These are phyloP conservation scores for Mugil cephalus DNA, from an alignment of 2,113 vertebrate genomes.

Conservation along the genomic window DNA sequence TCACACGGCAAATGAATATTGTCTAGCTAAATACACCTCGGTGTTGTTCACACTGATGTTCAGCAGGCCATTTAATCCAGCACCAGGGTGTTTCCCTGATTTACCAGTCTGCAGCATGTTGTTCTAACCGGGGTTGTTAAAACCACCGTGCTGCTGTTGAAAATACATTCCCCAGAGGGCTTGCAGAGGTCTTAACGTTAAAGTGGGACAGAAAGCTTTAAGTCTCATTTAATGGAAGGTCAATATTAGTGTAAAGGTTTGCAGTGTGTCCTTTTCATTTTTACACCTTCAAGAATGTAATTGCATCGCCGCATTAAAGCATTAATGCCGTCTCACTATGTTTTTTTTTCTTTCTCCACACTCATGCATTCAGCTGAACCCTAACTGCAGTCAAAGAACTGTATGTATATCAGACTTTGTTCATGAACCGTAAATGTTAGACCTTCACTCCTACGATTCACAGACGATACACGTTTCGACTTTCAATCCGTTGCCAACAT, in stretches of 20 bases:
- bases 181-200: constrained; percentile 45
- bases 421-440: constrained; percentile 4
- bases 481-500: too few relatives aligned
- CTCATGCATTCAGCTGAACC: constrained; percentile 23
- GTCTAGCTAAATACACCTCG: constrained; percentile 53
- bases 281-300: constrained; percentile 62
- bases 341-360: constrained; percentile 1
- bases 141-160: constrained; percentile 65
- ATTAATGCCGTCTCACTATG: constrained; percentile 46
- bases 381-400: constrained; percentile 10
- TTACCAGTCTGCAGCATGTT: constrained; percentile 68
- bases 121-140: constrained; percentile 79
- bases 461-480: neutral
- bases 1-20: constrained; percentile 67
- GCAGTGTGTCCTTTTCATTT: constrained; percentile 67
- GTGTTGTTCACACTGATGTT: constrained; percentile 71
- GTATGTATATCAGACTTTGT: neutral
- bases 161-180: constrained; percentile 63
- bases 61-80: constrained; percentile 61
- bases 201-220: constrained; percentile 69
- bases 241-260: constrained; percentile 77
- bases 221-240: constrained; percentile 81
- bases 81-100: constrained; percentile 60
- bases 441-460: neutral
- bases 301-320: constrained; percentile 31